Conservation (phyloP, 2,113 vertebrate species). For the Anseranas semipalmata region DNA sequence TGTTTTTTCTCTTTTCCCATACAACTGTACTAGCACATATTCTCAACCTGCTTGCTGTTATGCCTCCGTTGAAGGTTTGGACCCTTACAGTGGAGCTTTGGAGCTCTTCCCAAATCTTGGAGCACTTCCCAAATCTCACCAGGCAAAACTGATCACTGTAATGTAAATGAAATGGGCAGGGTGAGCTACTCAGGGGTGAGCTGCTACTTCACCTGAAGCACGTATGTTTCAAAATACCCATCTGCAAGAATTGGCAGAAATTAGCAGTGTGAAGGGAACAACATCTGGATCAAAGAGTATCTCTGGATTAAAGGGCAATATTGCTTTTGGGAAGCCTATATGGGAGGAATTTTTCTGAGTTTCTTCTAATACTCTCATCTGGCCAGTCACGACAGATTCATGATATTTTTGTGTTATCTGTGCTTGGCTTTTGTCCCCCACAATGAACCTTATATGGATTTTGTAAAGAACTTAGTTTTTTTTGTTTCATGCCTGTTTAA, state of each 20-base stretch:
- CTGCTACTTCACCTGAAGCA: background rate
- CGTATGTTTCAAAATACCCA: background rate
- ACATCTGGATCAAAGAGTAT: background rate
- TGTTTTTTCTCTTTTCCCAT: background rate
- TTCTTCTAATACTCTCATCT: background rate
- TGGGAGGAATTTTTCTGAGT: background rate
- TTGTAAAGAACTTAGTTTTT: background rate
- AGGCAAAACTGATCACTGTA: background rate
- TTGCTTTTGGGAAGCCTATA: background rate
- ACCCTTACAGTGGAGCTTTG: background rate
- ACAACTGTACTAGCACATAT: background rate
- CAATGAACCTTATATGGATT: background rate
- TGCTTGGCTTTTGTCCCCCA: background rate
- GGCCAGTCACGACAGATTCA: background rate
- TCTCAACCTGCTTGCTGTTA: background rate
- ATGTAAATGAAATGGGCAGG: background rate
- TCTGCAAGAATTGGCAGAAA: background rate
- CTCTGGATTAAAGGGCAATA: background rate
- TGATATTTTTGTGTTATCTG: background rate
- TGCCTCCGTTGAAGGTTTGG: fast-evolving
- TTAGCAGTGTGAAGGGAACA: background rate
- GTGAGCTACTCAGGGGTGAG: background rate
- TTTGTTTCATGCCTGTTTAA: background rate
- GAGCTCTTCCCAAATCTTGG: background rate
- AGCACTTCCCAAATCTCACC: background rate